Conservation (phyloP, 2,797 vertebrate genomes). For the Clarias pachynema region DNA sequence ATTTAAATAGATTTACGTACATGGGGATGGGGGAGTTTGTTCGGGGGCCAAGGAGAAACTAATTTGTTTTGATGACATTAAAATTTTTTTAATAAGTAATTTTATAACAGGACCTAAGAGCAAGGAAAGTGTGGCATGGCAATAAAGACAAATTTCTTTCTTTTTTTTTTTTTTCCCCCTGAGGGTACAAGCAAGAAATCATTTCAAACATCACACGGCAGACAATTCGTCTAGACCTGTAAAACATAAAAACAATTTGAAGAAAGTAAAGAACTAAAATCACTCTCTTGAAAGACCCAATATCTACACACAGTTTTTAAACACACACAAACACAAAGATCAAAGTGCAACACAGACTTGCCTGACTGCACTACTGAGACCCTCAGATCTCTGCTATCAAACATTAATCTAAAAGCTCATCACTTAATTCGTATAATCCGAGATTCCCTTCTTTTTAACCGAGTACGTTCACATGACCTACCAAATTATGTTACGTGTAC, state of each 20-base stretch:
- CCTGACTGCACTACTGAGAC: too few species aligned
- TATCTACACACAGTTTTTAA: neutral
- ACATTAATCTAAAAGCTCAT: neutral
- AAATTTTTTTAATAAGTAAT: neutral
- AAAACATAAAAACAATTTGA: slow-evolving; percentile 13
- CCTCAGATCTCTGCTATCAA: neutral
- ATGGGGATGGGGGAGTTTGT: too few species aligned
- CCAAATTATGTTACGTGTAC: too few species aligned
- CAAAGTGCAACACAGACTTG: neutral
- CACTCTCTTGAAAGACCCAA: neutral
- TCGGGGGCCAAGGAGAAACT: neutral
- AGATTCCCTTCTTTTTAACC: too few species aligned
- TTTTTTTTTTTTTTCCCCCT: neutral
- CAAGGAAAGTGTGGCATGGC: neutral
- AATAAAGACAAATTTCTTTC: neutral
- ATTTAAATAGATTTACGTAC: neutral
- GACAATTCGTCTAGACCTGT: neutral
- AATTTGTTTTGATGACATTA: neutral
- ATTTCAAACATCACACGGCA: neutral
- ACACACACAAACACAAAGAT: neutral
- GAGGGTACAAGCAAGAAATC: neutral
- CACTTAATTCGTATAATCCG: neutral
- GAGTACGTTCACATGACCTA: neutral
- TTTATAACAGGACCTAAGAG: neutral
- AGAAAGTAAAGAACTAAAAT: neutral